phyloP scores from a whole-genome alignment of 2,113 vertebrate genomes.

The Oceanites oceanicus region DNA sequence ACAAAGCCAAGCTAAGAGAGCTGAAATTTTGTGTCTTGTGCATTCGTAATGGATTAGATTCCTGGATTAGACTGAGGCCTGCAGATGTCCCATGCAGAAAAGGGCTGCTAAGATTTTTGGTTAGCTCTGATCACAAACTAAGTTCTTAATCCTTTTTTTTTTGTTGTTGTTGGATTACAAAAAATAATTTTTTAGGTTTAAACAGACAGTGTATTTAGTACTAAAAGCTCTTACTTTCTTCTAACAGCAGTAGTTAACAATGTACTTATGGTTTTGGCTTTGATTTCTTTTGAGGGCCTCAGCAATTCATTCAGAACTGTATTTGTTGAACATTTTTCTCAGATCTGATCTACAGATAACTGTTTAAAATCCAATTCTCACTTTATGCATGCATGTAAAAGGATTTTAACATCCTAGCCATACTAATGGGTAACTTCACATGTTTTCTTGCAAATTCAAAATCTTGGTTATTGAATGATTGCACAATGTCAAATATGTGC shows the following conservation, averaged over 20 bases:
- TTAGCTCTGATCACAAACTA: not conserved
- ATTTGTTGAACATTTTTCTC: not conserved
- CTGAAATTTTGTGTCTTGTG: not conserved
- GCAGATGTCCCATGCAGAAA: not conserved
- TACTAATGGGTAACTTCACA: not conserved
- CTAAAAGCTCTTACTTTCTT: not conserved
- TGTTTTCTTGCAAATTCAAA: not conserved
- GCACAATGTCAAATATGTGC: not conserved
- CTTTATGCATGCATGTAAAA: not conserved
- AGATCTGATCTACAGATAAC: not conserved
- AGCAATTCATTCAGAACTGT: not conserved
- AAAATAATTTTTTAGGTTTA: not conserved
- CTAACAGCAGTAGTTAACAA: not conserved
- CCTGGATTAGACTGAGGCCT: not conserved
- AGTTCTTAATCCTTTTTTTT: not conserved
- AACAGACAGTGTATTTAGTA: not conserved
- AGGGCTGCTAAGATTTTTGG: not conserved
- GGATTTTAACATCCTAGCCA: not conserved
- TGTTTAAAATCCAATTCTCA: not conserved
- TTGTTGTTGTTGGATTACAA: not conserved
- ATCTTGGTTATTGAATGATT: not conserved
- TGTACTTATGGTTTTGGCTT: not conserved
- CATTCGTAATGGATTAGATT: not conserved
- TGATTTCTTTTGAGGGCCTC: not conserved
- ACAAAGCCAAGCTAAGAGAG: not conserved